Conservation (phyloP, 2,888 invertebrate genomes). For the Andrena camellia region DNA sequence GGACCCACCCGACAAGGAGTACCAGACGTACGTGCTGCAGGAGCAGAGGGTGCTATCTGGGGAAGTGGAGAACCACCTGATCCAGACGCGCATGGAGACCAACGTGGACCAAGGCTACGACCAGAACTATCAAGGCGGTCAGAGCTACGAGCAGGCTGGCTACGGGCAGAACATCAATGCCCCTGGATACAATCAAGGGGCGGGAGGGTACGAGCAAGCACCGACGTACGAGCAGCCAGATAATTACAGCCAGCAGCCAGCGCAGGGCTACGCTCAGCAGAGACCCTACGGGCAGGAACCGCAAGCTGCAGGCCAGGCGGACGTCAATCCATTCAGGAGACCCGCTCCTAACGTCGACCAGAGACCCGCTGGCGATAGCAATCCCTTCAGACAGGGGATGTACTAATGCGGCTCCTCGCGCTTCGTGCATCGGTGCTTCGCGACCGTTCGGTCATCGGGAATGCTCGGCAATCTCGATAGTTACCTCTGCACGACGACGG, state of each 20-base stretch:
- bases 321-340: constrained; percentile 86
- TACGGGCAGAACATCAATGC: constrained; percentile 78
- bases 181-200: constrained; percentile 60
- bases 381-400: constrained; percentile 94
- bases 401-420: constrained; percentile 70
- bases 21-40: constrained; percentile 96
- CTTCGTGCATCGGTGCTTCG: constrained; percentile 21
- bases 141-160: constrained; percentile 81
- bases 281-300: constrained; percentile 65
- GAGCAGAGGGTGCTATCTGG: constrained; percentile 93
- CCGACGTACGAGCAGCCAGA: constrained; percentile 58
- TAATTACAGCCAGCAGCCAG: constrained; percentile 63
- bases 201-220: constrained; percentile 66
- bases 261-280: constrained; percentile 45
- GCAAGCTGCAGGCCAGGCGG: constrained; percentile 73
- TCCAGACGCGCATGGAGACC: constrained; percentile 80
- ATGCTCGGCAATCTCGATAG: constrained; percentile 1
- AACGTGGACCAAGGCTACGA: constrained; percentile 83
- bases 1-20: constrained; percentile 96
- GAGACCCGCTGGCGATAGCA: constrained; percentile 87
- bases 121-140: constrained; percentile 84
- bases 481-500: constrained; percentile 2
- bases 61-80: constrained; percentile 92
- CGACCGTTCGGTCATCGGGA: constrained; percentile 18
- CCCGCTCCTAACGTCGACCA: constrained; percentile 85